These are phyloP conservation scores for Cichlasoma orientale DNA, from an alignment of 2,797 vertebrate species.

Conservation along the genomic window DNA sequence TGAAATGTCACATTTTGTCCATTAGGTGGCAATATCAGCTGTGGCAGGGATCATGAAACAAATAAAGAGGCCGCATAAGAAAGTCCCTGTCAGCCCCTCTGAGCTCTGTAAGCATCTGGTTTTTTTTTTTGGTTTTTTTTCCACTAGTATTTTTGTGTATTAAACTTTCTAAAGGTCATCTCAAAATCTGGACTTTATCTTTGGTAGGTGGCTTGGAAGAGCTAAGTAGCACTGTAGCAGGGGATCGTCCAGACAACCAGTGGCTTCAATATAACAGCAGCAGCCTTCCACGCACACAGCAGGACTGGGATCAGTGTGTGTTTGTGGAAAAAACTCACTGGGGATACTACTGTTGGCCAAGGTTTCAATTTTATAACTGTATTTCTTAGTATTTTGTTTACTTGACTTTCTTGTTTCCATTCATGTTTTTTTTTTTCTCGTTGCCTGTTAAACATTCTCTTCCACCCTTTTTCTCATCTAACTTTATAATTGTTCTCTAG, in stretches of 20 bases:
- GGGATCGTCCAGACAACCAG: conserved; percentile 92
- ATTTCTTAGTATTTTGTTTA: background rate
- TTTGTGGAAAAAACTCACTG: conserved; percentile 99
- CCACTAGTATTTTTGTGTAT: background rate
- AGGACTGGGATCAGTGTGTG: conserved; percentile 88
- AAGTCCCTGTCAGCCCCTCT: conserved; percentile 87
- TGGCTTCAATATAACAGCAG: conserved; percentile 94
- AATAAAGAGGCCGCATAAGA: conserved; percentile 92
- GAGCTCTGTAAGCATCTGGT: conserved; percentile 85
- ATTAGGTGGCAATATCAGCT: conserved; percentile 94
- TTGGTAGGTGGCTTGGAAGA: conserved; percentile 80
- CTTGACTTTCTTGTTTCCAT: background rate
- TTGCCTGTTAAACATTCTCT: background rate
- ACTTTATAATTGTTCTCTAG: conserved; percentile 64
- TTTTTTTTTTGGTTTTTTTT: background rate
- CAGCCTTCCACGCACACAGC: conserved; percentile 87
- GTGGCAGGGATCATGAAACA: conserved; percentile 96
- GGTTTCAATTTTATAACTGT: conserved; percentile 71
- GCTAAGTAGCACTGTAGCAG: conserved; percentile 77
- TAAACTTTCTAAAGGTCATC: background rate
- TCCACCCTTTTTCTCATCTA: background rate
- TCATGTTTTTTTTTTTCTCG: background rate
- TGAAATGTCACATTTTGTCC: conserved; percentile 43
- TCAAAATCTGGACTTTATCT: background rate
- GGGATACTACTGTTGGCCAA: conserved; percentile 97